Base-by-base conservation (phyloP, 2,888 invertebrate genomes). In the Polietes domitor region DNA sequence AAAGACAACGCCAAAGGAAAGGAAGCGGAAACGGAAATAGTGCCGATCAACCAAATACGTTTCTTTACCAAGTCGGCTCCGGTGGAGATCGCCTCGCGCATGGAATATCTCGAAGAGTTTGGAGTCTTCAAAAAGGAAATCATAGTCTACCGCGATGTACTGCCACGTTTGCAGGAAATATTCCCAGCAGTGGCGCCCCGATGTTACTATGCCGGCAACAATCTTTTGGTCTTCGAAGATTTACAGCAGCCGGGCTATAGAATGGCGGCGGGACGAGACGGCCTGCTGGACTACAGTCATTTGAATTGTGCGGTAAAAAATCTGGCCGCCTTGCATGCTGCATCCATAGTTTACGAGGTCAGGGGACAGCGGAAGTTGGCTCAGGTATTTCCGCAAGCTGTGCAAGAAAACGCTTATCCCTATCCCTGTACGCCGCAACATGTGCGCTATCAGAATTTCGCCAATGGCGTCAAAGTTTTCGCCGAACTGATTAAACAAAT, bases 41-140 rank as follows among this genome's bases (percentile, higher is more conserved):
- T 58, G 7, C 15, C 85, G 78, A 15, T 43, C 24, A 68, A 37
- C 43, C 75, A 89, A 88, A 21, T 91, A 26, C 86, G 87, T 2
- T 93, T 94, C 82, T 95, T 95, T 87, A 91, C 94, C 0, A 95
- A 95, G 89, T 92, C 93, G 7, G 90, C 94, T 74, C 95, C 95
- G 0, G 91, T 91, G 78, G 92, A 92, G 15, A 92, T 94, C 68
- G 88, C 91, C 12, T 87, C 91, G 0, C 93, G 93, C 87, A 93
- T 93, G 86, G 92, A 92, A 10, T 93, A 94, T 85, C 86, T 94
- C 0, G 90, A 92, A 58, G 89, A 92, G 26, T 91, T 92, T 79
- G 93, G 93, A 0, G 92, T 93, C 0, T 94, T 93, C 83, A 89
- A 91, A 26, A 93, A 94, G 58, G 94, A 94, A 88, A 91, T 92